Conservation (phyloP, 2,113 vertebrate genomes). For the Anser brachyrhynchus region DNA sequence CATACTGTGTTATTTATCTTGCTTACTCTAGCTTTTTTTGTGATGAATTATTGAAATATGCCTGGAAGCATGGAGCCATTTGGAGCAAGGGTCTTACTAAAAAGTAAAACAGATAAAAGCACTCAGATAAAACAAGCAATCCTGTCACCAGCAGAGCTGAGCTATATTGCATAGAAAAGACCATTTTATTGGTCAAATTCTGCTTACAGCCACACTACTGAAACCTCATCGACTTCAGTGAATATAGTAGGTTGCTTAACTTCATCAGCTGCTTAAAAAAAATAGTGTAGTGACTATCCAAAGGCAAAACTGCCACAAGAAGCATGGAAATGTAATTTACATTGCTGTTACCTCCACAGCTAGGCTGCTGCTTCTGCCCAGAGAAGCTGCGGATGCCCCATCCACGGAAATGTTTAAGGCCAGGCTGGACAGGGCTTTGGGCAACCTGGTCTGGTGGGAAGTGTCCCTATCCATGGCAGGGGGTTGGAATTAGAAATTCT, state of each 20-base stretch:
- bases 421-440: too few relatives aligned
- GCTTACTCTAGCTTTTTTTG: slow-evolving; percentile 40
- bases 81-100: slow-evolving; percentile 3
- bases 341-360: neutral
- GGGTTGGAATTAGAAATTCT: too few relatives aligned
- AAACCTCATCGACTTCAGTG: neutral
- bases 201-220: neutral
- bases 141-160: neutral
- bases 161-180: slow-evolving; percentile 6
- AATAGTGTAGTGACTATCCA: neutral
- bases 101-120: slow-evolving; percentile 48
- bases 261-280: neutral
- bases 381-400: too few relatives aligned
- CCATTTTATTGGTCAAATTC: slow-evolving; percentile 1
- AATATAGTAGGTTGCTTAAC: neutral
- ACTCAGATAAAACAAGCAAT: slow-evolving; percentile 39
- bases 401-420: too few relatives aligned
- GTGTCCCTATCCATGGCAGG: too few relatives aligned
- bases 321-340: neutral
- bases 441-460: too few relatives aligned
- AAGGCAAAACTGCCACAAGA: neutral
- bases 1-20: slow-evolving; percentile 38
- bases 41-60: slow-evolving; percentile 64
- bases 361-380: neutral
- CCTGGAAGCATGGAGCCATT: slow-evolving; percentile 31